Evolutionary conservation across 1,140 invertebrate species (phyloP), one percentile per base, ranked within the genome.

Genomic region (Lethocerus indicus): DNA sequence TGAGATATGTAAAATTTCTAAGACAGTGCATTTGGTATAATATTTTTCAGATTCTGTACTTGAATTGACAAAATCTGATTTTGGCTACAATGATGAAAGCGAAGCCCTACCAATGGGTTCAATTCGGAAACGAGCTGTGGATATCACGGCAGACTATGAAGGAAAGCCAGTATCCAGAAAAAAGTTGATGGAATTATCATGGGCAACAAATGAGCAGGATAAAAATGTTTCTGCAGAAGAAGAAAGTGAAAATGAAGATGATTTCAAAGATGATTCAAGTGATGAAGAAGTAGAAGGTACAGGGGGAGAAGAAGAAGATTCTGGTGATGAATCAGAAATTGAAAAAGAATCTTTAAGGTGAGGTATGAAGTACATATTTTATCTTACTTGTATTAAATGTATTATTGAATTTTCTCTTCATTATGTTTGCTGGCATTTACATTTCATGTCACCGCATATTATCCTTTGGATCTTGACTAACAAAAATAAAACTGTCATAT

Each of bases 131-230:
- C 36, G 43, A 18, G 28, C 42, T 2, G 47, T 27, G 18, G 51
- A 53, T 13, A 27, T 53, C 21, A 16, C 20, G 1, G 13, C 36
- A 1, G 51, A 41, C 7, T 53, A 53, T 37, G 27, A 26, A 13
- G 51, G 51, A 26, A 49, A 53, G 28, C 51, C 51, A 3, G 27
- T 47, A 21, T 53, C 51, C 5, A 47, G 51, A 26, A 53, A 53
- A 41, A 41, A 23, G 14, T 50, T 25, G 3, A 36, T 18, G n/a
- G 29, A 40, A 24, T 42, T 2, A 21, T 42, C 39, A 18, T 26
- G 28, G 27, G 28, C 24, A 3, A n/a, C 16, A 45, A 26, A 45
- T 16, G 35, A 37, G 14, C 16, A 29, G 12, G 20, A 41, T 1
- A n/a, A 24, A 25, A 27, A 41, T 9, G 23, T 20, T 16, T n/a